Percentiles rank a stretch among this genome's conserved stretches.
phyloP scores from a whole-genome alignment of 2,888 invertebrate species.

The Eupelmus urozonus region DNA sequence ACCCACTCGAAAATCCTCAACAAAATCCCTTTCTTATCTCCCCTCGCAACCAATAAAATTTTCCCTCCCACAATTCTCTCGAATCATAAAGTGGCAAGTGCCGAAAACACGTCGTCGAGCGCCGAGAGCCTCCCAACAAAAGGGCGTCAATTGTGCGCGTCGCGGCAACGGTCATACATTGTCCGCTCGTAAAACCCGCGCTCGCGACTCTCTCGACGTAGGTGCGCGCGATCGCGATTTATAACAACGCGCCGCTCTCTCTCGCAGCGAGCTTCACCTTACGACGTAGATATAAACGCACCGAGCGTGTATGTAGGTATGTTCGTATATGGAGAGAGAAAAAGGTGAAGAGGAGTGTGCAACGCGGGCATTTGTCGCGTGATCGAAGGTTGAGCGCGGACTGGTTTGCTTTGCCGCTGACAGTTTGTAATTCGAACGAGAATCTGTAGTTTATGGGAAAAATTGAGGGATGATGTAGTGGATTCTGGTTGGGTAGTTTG shows the following conservation, averaged over 20 bases:
- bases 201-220: too few relatives aligned
- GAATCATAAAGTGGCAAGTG: constrained; percentile 11
- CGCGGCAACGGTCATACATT: background rate
- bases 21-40: too few relatives aligned
- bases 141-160: constrained; percentile 18
- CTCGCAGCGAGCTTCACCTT: background rate
- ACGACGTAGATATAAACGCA: background rate
- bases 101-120: constrained; percentile 10
- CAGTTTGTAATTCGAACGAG: background rate
- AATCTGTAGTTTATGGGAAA: background rate
- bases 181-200: constrained; percentile 39
- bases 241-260: constrained; percentile 18
- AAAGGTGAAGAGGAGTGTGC: constrained; percentile 1
- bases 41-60: too few relatives aligned
- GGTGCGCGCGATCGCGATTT: constrained; percentile 49
- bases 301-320: background rate
- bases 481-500: too few relatives aligned
- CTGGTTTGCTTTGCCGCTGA: constrained; percentile 7
- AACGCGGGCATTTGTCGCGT: background rate
- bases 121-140: background rate
- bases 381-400: background rate
- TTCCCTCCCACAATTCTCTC: background rate
- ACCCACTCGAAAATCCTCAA: too few relatives aligned
- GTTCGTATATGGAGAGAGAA: background rate
- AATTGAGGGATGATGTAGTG: too few relatives aligned